These are phyloP conservation scores for Temnothorax rugatulus DNA, from an alignment of 2,888 invertebrate species.

Conservation along the genomic window DNA sequence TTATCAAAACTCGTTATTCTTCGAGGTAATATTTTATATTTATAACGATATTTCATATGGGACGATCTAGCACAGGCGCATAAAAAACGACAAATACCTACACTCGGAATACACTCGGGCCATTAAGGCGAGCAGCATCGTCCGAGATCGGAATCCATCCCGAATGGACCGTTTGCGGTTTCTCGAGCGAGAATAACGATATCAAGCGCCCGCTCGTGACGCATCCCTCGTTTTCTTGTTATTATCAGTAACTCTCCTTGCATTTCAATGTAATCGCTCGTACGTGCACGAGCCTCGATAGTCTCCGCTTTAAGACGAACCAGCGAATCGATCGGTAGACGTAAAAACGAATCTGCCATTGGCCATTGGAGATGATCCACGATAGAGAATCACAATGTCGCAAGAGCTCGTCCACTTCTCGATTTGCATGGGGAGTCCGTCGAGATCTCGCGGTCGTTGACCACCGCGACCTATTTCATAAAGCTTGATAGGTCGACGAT, in stretches of 20 bases:
- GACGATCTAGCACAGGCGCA: not conserved
- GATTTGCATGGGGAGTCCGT: not conserved
- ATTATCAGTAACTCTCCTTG: slow-evolving; percentile 63
- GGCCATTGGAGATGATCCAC: slow-evolving; percentile 34
- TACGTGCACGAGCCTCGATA: slow-evolving; percentile 26
- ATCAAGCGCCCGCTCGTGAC: slow-evolving; percentile 65
- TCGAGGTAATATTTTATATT: not conserved
- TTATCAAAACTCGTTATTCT: not conserved
- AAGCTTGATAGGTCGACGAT: slow-evolving; percentile 39
- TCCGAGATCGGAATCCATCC: slow-evolving; percentile 36
- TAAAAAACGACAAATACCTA: slow-evolving; percentile 7
- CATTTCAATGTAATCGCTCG: slow-evolving; percentile 64
- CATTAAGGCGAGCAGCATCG: slow-evolving; percentile 70
- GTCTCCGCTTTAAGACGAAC: slow-evolving; percentile 24
- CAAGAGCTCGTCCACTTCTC: slow-evolving; percentile 1
- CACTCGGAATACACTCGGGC: slow-evolving; percentile 29
- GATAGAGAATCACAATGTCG: slow-evolving; percentile 22
- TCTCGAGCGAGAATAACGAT: slow-evolving; percentile 68
- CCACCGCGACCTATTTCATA: slow-evolving; percentile 24
- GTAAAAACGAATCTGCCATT: slow-evolving; percentile 45
- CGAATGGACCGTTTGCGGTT: slow-evolving; percentile 71
- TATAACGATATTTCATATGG: not conserved
- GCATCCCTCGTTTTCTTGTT: slow-evolving; percentile 52
- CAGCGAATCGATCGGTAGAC: slow-evolving; percentile 18
- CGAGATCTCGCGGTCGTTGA: slow-evolving; percentile 24